A percentile compares a stretch with the other conserved stretches of the same genome.
Conservation (phyloP, 2,888 invertebrate species). For the Drosophila crucigera region DNA sequence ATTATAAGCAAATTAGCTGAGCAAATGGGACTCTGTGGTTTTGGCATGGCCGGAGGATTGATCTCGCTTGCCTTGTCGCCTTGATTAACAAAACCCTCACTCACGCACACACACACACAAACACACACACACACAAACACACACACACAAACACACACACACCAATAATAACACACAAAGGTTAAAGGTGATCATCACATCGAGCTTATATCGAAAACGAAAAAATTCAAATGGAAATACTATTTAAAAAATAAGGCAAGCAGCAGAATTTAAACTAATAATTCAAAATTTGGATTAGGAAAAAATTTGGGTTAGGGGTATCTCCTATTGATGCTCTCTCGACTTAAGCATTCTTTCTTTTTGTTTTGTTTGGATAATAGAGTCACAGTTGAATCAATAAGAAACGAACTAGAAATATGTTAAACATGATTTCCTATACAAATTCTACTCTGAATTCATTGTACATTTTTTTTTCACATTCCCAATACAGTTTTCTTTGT, state of each 20-base stretch:
- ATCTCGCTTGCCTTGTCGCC: slow-evolving; percentile 16
- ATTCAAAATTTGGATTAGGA: neutral
- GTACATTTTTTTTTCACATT: neutral
- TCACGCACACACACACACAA: neutral
- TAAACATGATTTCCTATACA: neutral
- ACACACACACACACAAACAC: neutral
- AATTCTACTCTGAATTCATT: neutral
- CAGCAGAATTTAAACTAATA: slow-evolving; percentile 19
- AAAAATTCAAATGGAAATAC: slow-evolving; percentile 16
- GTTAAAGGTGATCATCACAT: slow-evolving; percentile 49
- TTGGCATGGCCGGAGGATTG: neutral
- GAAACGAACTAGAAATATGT: neutral
- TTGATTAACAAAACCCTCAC: slow-evolving; percentile 24
- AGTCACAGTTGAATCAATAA: neutral
- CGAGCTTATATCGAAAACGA: slow-evolving; percentile 51
- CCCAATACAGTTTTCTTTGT: neutral
- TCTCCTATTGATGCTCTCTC: neutral
- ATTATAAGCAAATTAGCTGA: slow-evolving; percentile 11
- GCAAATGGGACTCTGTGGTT: slow-evolving; percentile 6
- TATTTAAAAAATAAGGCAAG: slow-evolving; percentile 15
- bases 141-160: neutral
- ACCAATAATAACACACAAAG: slow-evolving; percentile 26
- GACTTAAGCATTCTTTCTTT: neutral
- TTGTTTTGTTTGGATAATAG: neutral
- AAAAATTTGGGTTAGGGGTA: neutral